Base-by-base conservation (phyloP, 2,113 vertebrate species). In the Muntiacus muntjak region DNA sequence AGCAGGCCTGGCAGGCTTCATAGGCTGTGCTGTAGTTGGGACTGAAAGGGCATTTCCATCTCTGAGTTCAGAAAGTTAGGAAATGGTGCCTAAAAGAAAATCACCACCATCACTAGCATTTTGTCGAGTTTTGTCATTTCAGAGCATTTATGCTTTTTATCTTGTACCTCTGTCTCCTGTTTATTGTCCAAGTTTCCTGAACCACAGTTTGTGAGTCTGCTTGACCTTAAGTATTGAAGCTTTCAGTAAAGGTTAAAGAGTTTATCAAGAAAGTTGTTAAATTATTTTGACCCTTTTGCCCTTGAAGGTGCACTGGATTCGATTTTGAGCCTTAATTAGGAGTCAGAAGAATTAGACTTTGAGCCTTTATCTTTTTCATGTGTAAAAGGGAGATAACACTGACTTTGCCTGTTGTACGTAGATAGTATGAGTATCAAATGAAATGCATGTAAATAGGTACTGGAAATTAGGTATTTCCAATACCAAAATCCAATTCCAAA, bases 31-130 rank as follows among this genome's bases (percentile, higher is more conserved):
- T 8, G 6, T 86, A 67, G 74, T 62, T 92, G 85, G 47, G 78
- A 55, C 87, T 82, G 89, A 97, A 98, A 92, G 90, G 85, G 54
- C 30, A 90, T 94, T 96, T 97, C 82, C 89, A 79, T 82, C 57
- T 89, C 76, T 81, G 43, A 15, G 2, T 71, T 87, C 78, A 83
- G 67, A 58, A 87, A 91, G 71, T 76, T 79, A 30, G 33, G 83
- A 95, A 93, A 28, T 55, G n/a, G 13, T 81, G 50, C 10, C 57
- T 83, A n/a, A 21, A 74, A 88, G 79, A 64, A 64, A 87, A 85
- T 33, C 64, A 12, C 43, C 74, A 23, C 30, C 45, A 50, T 23
- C 33, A 36, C 43, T 47, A 60, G 54, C 50, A 45, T 81, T 90
- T 50, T 40, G 25, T 82, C 58, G 62, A 25, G 26, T 95, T 82